Conservation (phyloP, 2,888 invertebrate genomes). For the Syrphus vitripennis region DNA sequence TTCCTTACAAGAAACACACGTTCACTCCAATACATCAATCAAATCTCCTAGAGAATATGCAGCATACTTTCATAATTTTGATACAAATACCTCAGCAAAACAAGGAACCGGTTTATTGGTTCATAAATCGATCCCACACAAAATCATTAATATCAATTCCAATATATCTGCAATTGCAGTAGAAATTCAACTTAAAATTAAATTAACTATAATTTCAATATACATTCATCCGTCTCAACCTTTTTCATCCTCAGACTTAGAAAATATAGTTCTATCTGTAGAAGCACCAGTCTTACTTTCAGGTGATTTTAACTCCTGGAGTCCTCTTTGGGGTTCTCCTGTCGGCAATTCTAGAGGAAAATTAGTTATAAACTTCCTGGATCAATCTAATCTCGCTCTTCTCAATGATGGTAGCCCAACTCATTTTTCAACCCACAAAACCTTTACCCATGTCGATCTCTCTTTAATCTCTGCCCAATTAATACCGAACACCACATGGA, state of each 20-base stretch:
- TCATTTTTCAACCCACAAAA: no score
- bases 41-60: background rate
- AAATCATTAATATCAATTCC: conserved; percentile 12
- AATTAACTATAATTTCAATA: conserved; percentile 15
- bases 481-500: conserved; percentile 1
- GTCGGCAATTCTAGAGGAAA: conserved; percentile 24
- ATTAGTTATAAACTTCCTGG: conserved; percentile 7
- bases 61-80: background rate
- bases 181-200: conserved; percentile 14
- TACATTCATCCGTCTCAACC: conserved; percentile 38
- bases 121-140: conserved; percentile 36
- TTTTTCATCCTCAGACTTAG: background rate
- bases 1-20: no score
- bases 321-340: conserved; percentile 40
- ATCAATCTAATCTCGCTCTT: conserved; percentile 1
- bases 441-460: conserved; percentile 24
- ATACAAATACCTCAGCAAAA: background rate
- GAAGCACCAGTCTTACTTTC: background rate
- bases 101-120: background rate
- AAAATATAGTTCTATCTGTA: background rate
- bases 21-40: background rate
- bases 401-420: conserved; percentile 31
- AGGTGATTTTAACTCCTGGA: no score
- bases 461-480: conserved; percentile 10
- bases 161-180: conserved; percentile 21